Evolutionary conservation across 1,140 invertebrate genomes (phyloP), one percentile per base, ranked within the genome.

Genomic region (Heliconius melpomene): DNA sequence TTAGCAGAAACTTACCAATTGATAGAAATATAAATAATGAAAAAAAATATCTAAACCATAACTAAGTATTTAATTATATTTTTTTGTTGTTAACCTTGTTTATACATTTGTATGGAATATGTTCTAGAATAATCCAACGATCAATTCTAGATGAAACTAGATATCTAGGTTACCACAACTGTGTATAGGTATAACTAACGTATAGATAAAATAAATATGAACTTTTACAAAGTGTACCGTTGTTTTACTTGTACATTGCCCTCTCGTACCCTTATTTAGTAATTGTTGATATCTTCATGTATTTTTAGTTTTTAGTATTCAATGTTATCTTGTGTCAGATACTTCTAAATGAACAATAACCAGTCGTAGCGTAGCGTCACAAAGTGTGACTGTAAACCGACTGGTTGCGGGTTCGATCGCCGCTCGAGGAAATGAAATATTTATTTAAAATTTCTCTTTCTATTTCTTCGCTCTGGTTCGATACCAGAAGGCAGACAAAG

Each of bases 161-260:
- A 29, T 66, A 66, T 78, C 54, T 74, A 78, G 54, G 77, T 79
- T 79, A 74, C 72, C 72, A 74, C 26, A 23, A 70, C 72, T 79
- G 78, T 78, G 73, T 85, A 82, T 85, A 83, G 78, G 73, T 79
- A 70, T 81, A 71, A 80, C 66, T 66, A 50, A 77, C 78, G 81
- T 76, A 80, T 81, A 82, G 18, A 79, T 32, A 74, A 70, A 76
- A 72, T 80, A 76, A 80, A 80, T 70, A 38, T 8, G 54, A 76
- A 74, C 74, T 80, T 80, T 80, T 80, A 72, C 74, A 80, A 76
- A 76, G 60, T 13, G 60, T 26, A 72, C 7, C 72, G 26, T 79
- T 80, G 79, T 80, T 80, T 80, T 72, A 80, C 75, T 80, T 74
- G 11, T 66, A 29, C 40, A 46, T 46, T 46, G 13, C 40, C 40